phyloP scores from a whole-genome alignment of 2,888 invertebrate species.

The Beris chalybata region DNA sequence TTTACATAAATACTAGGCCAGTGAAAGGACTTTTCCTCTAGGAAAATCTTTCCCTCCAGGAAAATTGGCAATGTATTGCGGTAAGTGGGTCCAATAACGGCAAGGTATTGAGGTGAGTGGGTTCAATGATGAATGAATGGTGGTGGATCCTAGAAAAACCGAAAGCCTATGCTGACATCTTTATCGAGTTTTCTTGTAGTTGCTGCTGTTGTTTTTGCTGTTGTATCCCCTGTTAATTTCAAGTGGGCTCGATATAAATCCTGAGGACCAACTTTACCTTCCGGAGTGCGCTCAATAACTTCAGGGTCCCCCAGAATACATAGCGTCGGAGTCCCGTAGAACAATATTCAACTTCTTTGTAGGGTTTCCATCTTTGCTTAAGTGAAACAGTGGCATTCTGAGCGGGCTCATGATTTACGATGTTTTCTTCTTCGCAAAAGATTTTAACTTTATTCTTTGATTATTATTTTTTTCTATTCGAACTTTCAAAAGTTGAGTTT shows the following conservation, averaged over 20 bases:
- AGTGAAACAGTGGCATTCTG: slow-evolving; percentile 29
- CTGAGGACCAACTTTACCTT: not conserved
- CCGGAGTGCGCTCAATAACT: not conserved
- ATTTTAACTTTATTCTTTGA: slow-evolving; percentile 17
- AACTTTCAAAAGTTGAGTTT: no score
- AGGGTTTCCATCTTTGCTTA: slow-evolving; percentile 9
- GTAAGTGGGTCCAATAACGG: not conserved
- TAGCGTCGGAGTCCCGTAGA: not conserved
- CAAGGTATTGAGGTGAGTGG: not conserved
- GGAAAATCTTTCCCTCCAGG: no score
- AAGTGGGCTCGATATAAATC: not conserved
- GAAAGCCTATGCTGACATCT: slow-evolving; percentile 14
- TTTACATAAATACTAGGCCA: no score
- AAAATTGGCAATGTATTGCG: no score
- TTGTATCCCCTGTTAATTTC: slow-evolving; percentile 13
- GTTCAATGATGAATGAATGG: not conserved
- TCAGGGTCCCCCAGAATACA: not conserved
- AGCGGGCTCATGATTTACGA: slow-evolving; percentile 27
- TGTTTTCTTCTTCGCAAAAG: slow-evolving; percentile 16
- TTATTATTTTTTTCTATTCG: not conserved
- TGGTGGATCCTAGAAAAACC: slow-evolving; percentile 2
- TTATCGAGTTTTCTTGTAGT: not conserved
- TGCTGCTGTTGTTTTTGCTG: not conserved
- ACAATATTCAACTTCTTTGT: not conserved
- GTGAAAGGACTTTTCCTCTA: no score